Evolutionary conservation across 2,797 vertebrate genomes (phyloP).

Genomic region (Lacerta bilineata): DNA sequence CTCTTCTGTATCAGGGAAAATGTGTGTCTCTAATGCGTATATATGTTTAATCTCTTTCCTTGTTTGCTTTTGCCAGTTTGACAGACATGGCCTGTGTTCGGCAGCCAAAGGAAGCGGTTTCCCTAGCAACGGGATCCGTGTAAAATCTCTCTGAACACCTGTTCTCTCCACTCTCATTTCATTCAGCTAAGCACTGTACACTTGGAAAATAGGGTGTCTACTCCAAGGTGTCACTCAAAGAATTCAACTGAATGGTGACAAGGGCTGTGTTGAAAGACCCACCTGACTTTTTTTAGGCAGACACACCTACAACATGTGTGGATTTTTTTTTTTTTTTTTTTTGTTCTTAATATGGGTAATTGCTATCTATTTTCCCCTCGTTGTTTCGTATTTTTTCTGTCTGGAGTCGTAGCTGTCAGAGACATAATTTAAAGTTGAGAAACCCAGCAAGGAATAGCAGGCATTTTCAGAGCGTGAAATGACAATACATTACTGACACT

Average conservation of each 20-base stretch:
- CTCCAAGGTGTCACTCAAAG: constrained; percentile 56
- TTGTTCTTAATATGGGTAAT: constrained; percentile 52
- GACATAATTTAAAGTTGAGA: constrained; percentile 59
- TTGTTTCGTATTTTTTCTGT: constrained; percentile 43
- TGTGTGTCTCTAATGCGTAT: constrained; percentile 18
- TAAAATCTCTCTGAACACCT: constrained; percentile 73
- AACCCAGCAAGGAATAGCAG: constrained; percentile 54
- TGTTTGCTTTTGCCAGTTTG: constrained; percentile 60
- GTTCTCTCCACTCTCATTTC: constrained; percentile 69
- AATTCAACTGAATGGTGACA: constrained; percentile 42
- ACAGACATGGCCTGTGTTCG: constrained; percentile 65
- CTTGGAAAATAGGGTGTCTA: constrained; percentile 60
- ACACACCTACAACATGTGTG: constrained; percentile 26
- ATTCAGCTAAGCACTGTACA: constrained; percentile 54
- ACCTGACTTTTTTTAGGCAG: not conserved
- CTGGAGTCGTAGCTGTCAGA: constrained; percentile 43
- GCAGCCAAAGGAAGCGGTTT: constrained; percentile 73
- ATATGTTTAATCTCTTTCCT: constrained; percentile 40
- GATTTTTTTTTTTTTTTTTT: constrained; percentile 37
- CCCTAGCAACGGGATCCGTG: constrained; percentile 77
- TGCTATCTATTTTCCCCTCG: not conserved
- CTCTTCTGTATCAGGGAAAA: not conserved
- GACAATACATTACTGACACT: constrained; percentile 62
- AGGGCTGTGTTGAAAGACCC: constrained; percentile 31
- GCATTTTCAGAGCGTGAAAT: constrained; percentile 66